phyloP scores from a whole-genome alignment of 2,113 vertebrate species.

The Tenrec ecaudatus region DNA sequence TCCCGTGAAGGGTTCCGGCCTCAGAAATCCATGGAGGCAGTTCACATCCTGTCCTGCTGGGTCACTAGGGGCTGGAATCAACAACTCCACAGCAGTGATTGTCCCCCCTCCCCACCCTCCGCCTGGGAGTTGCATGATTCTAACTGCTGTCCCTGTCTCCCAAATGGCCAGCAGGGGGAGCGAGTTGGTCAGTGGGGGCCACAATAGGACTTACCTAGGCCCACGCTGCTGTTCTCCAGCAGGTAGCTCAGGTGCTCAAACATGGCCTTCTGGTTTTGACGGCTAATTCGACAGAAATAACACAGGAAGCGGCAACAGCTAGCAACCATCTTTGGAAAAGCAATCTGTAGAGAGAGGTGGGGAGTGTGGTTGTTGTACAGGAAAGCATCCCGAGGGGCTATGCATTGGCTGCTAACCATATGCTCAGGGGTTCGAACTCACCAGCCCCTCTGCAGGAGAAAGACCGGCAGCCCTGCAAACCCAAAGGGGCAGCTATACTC shows the following conservation, averaged over 20 bases:
- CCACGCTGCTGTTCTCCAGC: conserved; percentile 98
- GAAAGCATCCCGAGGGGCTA: conserved; percentile 23
- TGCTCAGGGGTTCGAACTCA: too few species aligned
- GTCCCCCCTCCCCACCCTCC: too few species aligned
- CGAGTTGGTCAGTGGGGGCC: background rate
- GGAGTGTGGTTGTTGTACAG: conserved; percentile 40
- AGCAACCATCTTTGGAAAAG: conserved; percentile 99
- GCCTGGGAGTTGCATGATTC: too few species aligned
- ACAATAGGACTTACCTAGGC: conserved; percentile 89
- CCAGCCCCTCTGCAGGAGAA: too few species aligned
- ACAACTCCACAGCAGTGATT: too few species aligned
- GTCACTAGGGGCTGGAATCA: too few species aligned
- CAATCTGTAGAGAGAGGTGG: conserved; percentile 89
- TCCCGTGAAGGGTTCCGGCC: too few species aligned
- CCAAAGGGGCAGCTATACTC: too few species aligned
- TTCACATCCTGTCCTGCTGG: too few species aligned
- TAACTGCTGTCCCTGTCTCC: background rate
- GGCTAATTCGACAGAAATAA: conserved; percentile 99
- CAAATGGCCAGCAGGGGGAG: background rate
- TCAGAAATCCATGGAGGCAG: too few species aligned
- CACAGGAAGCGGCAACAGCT: conserved; percentile 99
- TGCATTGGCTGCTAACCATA: too few species aligned
- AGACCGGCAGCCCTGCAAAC: too few species aligned
- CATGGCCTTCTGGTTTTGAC: conserved; percentile 99
- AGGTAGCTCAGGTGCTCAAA: conserved; percentile 99